A percentile compares a stretch with the other conserved stretches of the same genome.
Evolutionary conservation across 2,113 vertebrate genomes (phyloP).

Genomic region (Lates calcarifer): DNA sequence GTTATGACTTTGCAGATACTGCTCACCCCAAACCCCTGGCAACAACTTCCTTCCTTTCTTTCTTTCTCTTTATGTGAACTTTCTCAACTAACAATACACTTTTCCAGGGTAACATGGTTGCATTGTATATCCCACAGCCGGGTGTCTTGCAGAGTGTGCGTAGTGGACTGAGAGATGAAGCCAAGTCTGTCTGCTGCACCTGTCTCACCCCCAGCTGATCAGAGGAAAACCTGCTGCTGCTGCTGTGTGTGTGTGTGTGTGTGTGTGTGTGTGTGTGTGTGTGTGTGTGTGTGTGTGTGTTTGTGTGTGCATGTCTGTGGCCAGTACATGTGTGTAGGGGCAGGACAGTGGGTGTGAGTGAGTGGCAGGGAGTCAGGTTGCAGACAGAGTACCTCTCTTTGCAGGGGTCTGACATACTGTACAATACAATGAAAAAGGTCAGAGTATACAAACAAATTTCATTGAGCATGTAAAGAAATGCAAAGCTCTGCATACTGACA

Average conservation of each 20-base stretch:
- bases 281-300: no score
- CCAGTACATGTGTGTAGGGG: background rate
- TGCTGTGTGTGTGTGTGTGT: constrained; percentile 9
- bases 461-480: background rate
- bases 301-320: no score
- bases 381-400: constrained; percentile 46
- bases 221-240: constrained; percentile 17
- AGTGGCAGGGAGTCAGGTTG: constrained; percentile 66
- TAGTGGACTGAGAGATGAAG: constrained; percentile 11
- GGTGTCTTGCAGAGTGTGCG: background rate
- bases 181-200: constrained; percentile 37
- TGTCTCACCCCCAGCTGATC: constrained; percentile 35
- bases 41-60: background rate
- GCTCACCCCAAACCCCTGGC: background rate
- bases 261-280: constrained; percentile 11
- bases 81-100: background rate
- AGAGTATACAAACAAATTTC: background rate
- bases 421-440: constrained; percentile 7
- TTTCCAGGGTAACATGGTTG: background rate
- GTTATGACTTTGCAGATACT: background rate
- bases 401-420: constrained; percentile 29
- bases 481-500: background rate
- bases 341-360: background rate
- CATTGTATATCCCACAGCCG: background rate
- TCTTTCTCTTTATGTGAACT: no score